phyloP scores from a whole-genome alignment of 2,113 vertebrate species.

The Chelonoidis abingdonii region DNA sequence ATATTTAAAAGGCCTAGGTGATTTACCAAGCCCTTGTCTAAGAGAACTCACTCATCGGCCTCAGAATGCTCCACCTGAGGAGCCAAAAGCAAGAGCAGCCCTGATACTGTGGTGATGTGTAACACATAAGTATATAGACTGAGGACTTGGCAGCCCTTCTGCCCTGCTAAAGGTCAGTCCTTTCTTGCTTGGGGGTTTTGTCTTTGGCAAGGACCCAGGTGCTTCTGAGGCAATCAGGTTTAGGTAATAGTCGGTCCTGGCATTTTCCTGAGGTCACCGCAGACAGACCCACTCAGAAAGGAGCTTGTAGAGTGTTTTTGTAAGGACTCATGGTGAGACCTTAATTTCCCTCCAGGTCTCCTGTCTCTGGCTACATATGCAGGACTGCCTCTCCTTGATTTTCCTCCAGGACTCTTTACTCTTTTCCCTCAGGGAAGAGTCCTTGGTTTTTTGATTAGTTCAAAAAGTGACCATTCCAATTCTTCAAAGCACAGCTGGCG shows the following conservation, averaged over 20 bases:
- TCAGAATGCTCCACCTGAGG: neutral
- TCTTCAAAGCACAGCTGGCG: neutral
- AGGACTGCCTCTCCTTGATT: accelerated
- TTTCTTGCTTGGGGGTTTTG: neutral
- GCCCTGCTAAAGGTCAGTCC: neutral
- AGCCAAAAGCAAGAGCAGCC: neutral
- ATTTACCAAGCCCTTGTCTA: neutral
- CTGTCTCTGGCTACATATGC: neutral
- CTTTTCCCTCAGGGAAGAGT: neutral
- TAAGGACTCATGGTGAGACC: neutral
- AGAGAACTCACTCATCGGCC: neutral
- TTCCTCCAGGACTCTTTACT: neutral
- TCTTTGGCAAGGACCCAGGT: neutral
- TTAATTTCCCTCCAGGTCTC: neutral
- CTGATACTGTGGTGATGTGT: neutral
- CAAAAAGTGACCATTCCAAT: neutral
- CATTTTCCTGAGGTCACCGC: neutral
- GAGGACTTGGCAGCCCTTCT: too few relatives aligned
- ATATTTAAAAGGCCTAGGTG: too few relatives aligned
- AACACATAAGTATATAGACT: neutral
- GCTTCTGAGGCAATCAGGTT: neutral
- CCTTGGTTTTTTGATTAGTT: neutral
- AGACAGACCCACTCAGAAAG: neutral
- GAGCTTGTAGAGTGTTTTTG: neutral
- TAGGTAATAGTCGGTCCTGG: neutral